Conservation (phyloP, 2,888 invertebrate genomes). For the Nemoura dubitans region DNA sequence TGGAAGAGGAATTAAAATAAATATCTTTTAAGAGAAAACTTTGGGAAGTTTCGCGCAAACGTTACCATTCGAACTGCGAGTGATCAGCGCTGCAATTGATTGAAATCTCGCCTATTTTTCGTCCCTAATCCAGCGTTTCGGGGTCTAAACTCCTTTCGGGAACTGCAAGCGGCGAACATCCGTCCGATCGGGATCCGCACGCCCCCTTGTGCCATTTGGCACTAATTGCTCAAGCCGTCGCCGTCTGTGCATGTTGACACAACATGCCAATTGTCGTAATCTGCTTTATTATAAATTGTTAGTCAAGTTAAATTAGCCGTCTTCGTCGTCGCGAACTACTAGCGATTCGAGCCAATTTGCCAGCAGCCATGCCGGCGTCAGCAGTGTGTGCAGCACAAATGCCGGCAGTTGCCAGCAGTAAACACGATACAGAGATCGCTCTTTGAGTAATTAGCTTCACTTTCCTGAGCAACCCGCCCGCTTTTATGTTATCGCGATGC, state of each 20-base stretch:
- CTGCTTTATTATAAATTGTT: slow-evolving; percentile 19
- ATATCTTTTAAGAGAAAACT: not conserved
- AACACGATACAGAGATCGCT: not conserved
- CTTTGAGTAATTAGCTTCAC: not conserved
- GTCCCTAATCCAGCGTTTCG: no score
- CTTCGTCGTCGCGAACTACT: not conserved
- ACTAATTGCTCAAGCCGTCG: not conserved
- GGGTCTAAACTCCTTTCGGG: no score
- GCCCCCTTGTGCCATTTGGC: not conserved
- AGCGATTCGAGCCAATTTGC: not conserved
- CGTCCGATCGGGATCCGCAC: not conserved
- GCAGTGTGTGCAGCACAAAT: not conserved
- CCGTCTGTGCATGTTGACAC: not conserved
- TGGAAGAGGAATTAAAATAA: not conserved
- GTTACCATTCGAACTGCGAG: no score
- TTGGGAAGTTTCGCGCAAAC: not conserved
- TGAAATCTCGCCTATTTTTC: no score
- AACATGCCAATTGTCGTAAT: slow-evolving; percentile 23
- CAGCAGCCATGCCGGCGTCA: not conserved
- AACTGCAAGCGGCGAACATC: not conserved
- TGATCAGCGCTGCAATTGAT: no score
- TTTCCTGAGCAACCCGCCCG: not conserved
- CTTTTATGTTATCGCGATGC: no score
- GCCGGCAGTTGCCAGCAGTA: not conserved
- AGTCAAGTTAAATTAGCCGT: not conserved